Conservation (phyloP, 2,113 vertebrate species). For the Neodontobutis hainanensis region DNA sequence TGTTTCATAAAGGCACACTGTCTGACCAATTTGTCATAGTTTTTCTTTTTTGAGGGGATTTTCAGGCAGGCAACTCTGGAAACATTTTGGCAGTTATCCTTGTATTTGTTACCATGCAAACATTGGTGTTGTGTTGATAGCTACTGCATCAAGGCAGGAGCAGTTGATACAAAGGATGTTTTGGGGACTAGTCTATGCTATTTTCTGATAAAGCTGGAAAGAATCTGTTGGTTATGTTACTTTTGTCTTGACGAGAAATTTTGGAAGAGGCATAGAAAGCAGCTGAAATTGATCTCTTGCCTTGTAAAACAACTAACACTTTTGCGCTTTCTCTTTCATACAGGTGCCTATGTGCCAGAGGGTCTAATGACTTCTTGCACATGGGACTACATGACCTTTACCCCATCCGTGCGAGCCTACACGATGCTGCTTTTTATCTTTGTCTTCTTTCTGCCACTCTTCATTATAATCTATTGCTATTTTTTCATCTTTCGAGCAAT, state of each 20-base stretch:
- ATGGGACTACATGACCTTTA: conserved; percentile 96
- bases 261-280: too few species aligned
- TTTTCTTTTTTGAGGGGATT: not conserved
- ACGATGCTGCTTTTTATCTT: conserved; percentile 95
- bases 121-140: too few species aligned
- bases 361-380: conserved; percentile 93
- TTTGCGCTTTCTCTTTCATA: not conserved
- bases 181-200: too few species aligned
- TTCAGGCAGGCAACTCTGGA: not conserved
- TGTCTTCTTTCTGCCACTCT: conserved; percentile 92
- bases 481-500: conserved; percentile 92
- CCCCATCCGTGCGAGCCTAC: conserved; percentile 89
- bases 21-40: not conserved
- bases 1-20: not conserved
- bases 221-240: too few species aligned
- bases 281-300: too few species aligned
- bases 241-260: too few species aligned
- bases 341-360: conserved; percentile 93
- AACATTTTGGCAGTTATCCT: not conserved
- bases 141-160: too few species aligned
- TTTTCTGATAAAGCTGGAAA: too few species aligned
- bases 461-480: conserved; percentile 92
- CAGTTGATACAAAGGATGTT: too few species aligned
- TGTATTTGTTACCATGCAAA: not conserved
- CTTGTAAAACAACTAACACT: not conserved